These are phyloP conservation scores for Isoperla grammatica DNA, from an alignment of 2,888 invertebrate species.

Conservation along the genomic window DNA sequence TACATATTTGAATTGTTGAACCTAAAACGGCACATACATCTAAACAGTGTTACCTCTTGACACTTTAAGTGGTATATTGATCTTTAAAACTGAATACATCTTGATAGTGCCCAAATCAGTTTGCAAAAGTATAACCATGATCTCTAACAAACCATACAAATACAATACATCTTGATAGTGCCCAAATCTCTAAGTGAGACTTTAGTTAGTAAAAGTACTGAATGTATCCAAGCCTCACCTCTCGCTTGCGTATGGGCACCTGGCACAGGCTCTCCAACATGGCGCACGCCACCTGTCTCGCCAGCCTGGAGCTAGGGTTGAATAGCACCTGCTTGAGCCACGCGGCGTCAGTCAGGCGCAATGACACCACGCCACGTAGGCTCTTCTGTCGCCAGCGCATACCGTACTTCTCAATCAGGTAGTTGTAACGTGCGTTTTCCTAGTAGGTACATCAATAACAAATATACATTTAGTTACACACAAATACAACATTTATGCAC, in stretches of 20 bases:
- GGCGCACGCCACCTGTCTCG: conserved; percentile 83
- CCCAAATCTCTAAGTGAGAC: background rate
- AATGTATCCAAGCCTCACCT: conserved; percentile 48
- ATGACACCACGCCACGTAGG: conserved; percentile 49
- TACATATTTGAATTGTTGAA: too few species aligned
- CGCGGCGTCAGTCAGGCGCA: conserved; percentile 61
- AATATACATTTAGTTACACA: too few species aligned
- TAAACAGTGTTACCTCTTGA: too few species aligned
- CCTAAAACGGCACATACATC: too few species aligned
- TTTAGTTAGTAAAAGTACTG: background rate
- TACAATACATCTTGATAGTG: background rate
- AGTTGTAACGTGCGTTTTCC: conserved; percentile 47
- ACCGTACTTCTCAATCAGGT: conserved; percentile 70
- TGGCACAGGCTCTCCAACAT: conserved; percentile 79
- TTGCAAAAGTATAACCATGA: conserved; percentile 9
- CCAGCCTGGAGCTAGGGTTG: conserved; percentile 83
- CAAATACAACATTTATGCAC: too few species aligned
- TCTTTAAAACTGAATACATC: too few species aligned
- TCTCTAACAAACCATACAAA: conserved; percentile 1
- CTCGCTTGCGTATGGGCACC: conserved; percentile 60
- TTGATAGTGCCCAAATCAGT: too few species aligned
- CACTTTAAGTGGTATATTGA: too few species aligned
- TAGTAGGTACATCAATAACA: too few species aligned
- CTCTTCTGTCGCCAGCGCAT: conserved; percentile 55
- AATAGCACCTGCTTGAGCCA: conserved; percentile 93